These are phyloP conservation scores for Zaprionus lineosus DNA, from an alignment of 2,888 invertebrate species.

Conservation along the genomic window DNA sequence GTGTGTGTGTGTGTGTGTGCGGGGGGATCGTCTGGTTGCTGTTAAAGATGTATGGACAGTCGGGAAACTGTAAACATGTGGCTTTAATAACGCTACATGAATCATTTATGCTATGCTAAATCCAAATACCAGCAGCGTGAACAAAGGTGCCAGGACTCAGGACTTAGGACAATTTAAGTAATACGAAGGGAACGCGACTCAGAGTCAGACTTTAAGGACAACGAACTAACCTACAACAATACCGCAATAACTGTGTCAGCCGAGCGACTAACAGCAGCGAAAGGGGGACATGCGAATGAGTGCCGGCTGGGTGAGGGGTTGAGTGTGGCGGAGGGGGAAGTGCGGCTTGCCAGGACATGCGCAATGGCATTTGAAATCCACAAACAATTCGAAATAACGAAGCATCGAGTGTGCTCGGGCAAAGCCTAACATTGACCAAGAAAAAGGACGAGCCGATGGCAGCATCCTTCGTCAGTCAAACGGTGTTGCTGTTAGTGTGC, in stretches of 20 bases:
- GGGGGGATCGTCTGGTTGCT: slow-evolving; percentile 14
- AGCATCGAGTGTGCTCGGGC: slow-evolving; percentile 4
- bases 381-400: slow-evolving; percentile 62
- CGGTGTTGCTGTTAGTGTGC: slow-evolving; percentile 74
- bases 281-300: not conserved
- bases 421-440: slow-evolving; percentile 71
- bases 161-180: slow-evolving; percentile 75
- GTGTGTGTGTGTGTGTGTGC: not conserved
- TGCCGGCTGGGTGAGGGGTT: too few species aligned
- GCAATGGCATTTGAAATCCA: slow-evolving; percentile 44
- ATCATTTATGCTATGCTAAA: slow-evolving; percentile 69
- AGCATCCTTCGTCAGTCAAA: slow-evolving; percentile 68
- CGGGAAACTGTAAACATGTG: slow-evolving; percentile 51
- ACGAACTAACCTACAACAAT: slow-evolving; percentile 77
- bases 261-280: slow-evolving; percentile 24
- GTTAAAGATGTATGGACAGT: slow-evolving; percentile 63
- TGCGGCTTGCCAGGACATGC: too few species aligned
- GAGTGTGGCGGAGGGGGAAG: too few species aligned
- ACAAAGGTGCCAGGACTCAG: slow-evolving; percentile 68
- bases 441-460: slow-evolving; percentile 37
- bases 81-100: slow-evolving; percentile 68
- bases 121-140: slow-evolving; percentile 43
- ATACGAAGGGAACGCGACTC: slow-evolving; percentile 27
- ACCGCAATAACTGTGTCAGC: slow-evolving; percentile 58
- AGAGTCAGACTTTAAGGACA: slow-evolving; percentile 53